These are phyloP conservation scores for Catalaphyllia jardinei DNA, from an alignment of 64 coral and sea anemone genomes.

Conservation along the genomic window DNA sequence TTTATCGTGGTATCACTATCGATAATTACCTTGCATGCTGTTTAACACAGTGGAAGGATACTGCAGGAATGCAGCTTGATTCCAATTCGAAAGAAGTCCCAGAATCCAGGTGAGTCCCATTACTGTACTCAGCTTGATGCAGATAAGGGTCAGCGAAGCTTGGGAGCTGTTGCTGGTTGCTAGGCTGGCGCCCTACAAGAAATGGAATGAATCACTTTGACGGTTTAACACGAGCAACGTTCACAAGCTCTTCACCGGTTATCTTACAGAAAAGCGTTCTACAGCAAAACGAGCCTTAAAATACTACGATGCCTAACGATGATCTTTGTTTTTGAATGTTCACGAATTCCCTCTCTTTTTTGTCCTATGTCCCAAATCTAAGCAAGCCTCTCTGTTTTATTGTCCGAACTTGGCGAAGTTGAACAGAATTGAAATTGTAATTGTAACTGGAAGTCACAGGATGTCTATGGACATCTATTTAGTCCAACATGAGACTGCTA, in stretches of 20 bases:
- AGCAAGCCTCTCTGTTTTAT: too few species aligned
- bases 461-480: too few species aligned
- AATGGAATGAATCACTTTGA: neutral
- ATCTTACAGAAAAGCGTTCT: too few species aligned
- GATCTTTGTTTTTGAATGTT: too few species aligned
- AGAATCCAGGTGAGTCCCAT: constrained; percentile 45
- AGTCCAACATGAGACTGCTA: too few species aligned
- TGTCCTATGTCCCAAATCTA: too few species aligned
- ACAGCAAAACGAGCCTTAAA: too few species aligned
- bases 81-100: neutral
- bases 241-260: neutral
- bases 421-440: too few species aligned
- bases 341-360: too few species aligned
- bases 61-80: neutral
- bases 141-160: neutral
- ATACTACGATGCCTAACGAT: too few species aligned
- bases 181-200: neutral
- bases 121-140: constrained; percentile 21
- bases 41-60: constrained; percentile 18
- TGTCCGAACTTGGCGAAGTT: too few species aligned
- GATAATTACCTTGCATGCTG: constrained; percentile 10
- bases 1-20: neutral
- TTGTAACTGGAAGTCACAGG: too few species aligned
- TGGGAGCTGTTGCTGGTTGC: neutral
- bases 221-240: neutral